Evolutionary conservation across 2,888 invertebrate species (phyloP).

Genomic region (Yponomeuta malinellus): DNA sequence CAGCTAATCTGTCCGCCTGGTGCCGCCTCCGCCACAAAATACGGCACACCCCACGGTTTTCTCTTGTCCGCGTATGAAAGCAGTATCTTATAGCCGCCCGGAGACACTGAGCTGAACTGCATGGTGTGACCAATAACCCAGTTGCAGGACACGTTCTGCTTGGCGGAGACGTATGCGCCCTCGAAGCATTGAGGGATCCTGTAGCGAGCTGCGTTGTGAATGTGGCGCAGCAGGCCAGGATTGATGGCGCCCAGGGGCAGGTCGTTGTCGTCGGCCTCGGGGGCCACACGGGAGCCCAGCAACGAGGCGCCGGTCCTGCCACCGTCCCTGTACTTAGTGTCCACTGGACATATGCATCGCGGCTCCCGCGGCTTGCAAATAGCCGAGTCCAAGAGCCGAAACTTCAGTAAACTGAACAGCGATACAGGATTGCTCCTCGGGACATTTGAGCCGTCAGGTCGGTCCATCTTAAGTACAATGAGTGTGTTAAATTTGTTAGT

Average conservation of each 20-base stretch:
- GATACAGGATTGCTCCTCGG: slow-evolving; percentile 21
- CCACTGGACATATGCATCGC: neutral
- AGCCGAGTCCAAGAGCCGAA: slow-evolving; percentile 42
- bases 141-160: slow-evolving; percentile 47
- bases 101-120: slow-evolving; percentile 65
- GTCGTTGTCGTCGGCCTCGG: slow-evolving; percentile 35
- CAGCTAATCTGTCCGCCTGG: slow-evolving; percentile 68
- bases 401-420: slow-evolving; percentile 45
- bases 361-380: neutral
- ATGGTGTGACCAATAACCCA: slow-evolving; percentile 62
- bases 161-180: slow-evolving; percentile 56
- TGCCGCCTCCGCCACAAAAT: slow-evolving; percentile 66
- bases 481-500: neutral
- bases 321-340: slow-evolving; percentile 32
- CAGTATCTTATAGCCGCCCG: slow-evolving; percentile 62
- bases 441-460: neutral
- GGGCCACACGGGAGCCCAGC: slow-evolving; percentile 50
- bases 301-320: slow-evolving; percentile 67
- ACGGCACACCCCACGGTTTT: slow-evolving; percentile 47
- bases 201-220: slow-evolving; percentile 61
- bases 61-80: slow-evolving; percentile 54
- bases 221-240: slow-evolving; percentile 60
- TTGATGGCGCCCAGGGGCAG: slow-evolving; percentile 48
- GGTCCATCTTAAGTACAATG: neutral
- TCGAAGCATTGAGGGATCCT: slow-evolving; percentile 68